Evolutionary conservation across 2,888 invertebrate species (phyloP).

Genomic region (Drosophila neonasuta): DNA sequence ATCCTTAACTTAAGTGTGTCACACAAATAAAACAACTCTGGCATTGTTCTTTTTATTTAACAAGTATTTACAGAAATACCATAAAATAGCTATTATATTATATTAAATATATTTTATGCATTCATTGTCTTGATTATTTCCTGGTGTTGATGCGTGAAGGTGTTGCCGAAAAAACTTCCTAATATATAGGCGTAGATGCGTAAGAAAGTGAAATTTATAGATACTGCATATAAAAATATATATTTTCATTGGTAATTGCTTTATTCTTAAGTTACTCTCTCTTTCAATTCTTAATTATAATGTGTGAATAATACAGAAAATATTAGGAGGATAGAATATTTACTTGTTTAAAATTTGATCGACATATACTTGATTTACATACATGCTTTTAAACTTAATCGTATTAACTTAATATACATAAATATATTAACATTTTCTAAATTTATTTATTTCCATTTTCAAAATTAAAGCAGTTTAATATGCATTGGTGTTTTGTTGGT

Average conservation of each 20-base stretch:
- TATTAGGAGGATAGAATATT: no score
- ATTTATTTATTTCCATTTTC: constrained; percentile 16
- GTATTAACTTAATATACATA: not conserved
- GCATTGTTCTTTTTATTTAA: constrained; percentile 6
- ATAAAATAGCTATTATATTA: not conserved
- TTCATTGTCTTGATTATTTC: constrained; percentile 7
- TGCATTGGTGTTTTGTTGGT: constrained; percentile 38
- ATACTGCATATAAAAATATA: no score
- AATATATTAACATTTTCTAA: not conserved
- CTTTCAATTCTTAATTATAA: no score
- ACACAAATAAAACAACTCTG: constrained; percentile 20
- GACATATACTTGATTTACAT: not conserved
- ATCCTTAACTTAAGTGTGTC: constrained; percentile 58
- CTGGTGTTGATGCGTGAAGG: not conserved
- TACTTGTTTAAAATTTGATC: no score
- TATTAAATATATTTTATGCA: not conserved
- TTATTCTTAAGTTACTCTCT: no score
- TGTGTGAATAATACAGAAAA: no score
- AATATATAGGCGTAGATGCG: not conserved
- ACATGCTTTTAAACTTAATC: not conserved
- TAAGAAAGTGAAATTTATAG: not conserved
- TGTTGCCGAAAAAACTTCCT: not conserved
- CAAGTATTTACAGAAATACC: constrained; percentile 9
- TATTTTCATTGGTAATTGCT: no score
- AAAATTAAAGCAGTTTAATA: constrained; percentile 35